Evolutionary conservation across 2,113 vertebrate species (phyloP).

Genomic region (Semnornis frantzii): DNA sequence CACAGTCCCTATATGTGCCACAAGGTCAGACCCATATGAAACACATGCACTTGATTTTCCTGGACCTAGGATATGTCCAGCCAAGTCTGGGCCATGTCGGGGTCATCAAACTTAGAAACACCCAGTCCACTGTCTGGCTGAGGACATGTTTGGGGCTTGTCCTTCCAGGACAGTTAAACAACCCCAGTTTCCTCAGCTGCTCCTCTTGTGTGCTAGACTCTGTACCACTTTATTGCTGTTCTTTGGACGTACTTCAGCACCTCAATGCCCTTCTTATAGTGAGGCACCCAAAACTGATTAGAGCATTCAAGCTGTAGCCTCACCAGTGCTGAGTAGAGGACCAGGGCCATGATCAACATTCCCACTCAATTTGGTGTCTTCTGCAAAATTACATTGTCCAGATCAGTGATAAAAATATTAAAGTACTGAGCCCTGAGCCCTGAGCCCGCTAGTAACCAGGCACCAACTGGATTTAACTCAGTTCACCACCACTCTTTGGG

Average conservation of each 20-base stretch:
- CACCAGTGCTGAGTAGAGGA: not conserved
- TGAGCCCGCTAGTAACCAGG: not conserved
- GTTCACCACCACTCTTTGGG: not conserved
- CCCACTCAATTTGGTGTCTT: not conserved
- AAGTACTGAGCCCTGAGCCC: not conserved
- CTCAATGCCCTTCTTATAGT: not conserved
- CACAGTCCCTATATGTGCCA: no score
- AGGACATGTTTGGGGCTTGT: no score
- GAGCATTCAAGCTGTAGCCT: not conserved
- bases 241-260: not conserved
- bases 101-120: no score
- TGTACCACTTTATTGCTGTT: not conserved
- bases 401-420: not conserved
- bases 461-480: not conserved
- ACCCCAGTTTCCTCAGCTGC: not conserved
- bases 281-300: not conserved
- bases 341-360: not conserved
- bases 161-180: not conserved
- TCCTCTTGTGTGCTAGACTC: not conserved
- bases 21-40: no score
- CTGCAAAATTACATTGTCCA: not conserved
- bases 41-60: no score
- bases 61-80: no score
- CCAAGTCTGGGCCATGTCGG: no score
- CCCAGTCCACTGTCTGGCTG: no score